phyloP scores from a whole-genome alignment of 1,140 invertebrate genomes.

The Aradophagus sp. region DNA sequence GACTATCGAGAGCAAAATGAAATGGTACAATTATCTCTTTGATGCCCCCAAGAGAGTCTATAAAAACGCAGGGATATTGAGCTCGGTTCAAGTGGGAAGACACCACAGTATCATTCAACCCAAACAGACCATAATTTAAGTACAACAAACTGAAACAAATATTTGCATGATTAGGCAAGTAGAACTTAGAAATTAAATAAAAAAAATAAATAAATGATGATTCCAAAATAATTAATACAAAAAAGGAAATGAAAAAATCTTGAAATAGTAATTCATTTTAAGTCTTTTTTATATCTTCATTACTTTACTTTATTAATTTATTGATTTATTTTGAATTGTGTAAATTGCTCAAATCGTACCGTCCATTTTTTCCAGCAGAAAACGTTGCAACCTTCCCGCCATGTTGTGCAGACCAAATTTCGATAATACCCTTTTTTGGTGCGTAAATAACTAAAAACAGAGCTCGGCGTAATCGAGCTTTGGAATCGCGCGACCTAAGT shows the following conservation, averaged over 20 bases:
- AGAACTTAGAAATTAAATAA: too few species aligned
- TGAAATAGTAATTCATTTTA: too few species aligned
- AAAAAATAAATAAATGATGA: too few species aligned
- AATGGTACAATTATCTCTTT: conserved; percentile 92
- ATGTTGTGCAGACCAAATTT: conserved; percentile 90
- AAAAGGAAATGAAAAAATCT: too few species aligned
- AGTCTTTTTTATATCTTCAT: too few species aligned
- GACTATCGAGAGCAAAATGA: conserved; percentile 89
- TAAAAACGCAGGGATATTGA: conserved; percentile 83
- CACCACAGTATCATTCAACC: conserved; percentile 74
- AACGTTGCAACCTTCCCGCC: conserved; percentile 93
- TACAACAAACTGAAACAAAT: conserved; percentile 80
- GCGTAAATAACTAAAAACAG: conserved; percentile 91
- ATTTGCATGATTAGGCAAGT: neutral
- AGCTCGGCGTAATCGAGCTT: conserved; percentile 73
- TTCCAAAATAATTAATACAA: too few species aligned
- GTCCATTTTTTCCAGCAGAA: conserved; percentile 87
- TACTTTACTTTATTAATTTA: too few species aligned
- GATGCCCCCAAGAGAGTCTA: conserved; percentile 86
- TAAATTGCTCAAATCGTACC: conserved; percentile 62
- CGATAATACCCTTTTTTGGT: conserved; percentile 86
- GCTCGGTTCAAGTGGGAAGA: conserved; percentile 74
- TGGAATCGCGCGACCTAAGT: conserved; percentile 68
- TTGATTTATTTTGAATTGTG: too few species aligned
- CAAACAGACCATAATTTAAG: conserved; percentile 86